These are phyloP conservation scores for Archivesica marissinica DNA, from an alignment of 1,140 invertebrate genomes.

Conservation along the genomic window DNA sequence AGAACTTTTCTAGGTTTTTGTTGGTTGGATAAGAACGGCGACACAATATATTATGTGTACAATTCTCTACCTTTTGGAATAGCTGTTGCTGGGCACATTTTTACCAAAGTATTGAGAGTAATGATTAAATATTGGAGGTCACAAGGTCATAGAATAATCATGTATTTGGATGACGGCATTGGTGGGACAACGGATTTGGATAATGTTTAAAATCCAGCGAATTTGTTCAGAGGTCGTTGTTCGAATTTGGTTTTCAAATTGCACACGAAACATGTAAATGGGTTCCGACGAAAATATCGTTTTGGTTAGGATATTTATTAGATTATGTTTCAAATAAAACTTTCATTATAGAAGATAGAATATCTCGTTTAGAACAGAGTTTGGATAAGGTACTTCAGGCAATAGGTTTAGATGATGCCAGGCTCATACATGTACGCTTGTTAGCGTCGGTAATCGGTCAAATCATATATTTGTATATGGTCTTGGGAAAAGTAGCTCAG, in stretches of 20 bases:
- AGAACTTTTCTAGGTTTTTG: constrained; percentile 57
- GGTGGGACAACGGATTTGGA: not conserved
- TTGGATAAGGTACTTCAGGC: not conserved
- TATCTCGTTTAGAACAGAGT: not conserved
- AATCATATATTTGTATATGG: constrained; percentile 53
- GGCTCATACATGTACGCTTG: not conserved
- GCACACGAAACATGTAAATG: constrained; percentile 55
- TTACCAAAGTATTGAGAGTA: no score
- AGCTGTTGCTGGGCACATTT: constrained; percentile 45
- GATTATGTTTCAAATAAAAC: constrained; percentile 24
- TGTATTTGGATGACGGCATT: constrained; percentile 53
- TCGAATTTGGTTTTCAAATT: constrained; percentile 41
- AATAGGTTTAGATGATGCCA: not conserved
- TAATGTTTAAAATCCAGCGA: not conserved
- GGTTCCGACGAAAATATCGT: not conserved
- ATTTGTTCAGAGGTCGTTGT: not conserved
- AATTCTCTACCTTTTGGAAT: constrained; percentile 58
- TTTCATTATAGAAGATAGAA: constrained; percentile 12
- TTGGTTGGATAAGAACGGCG: not conserved
- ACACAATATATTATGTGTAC: constrained; percentile 28
- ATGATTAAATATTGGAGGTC: no score
- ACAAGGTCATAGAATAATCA: no score
- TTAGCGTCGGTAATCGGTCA: constrained; percentile 56
- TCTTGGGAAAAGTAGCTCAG: constrained; percentile 32
- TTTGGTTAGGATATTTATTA: constrained; percentile 45